These are phyloP conservation scores for Eubucco bourcierii DNA, from an alignment of 2,113 vertebrate species.

Conservation along the genomic window DNA sequence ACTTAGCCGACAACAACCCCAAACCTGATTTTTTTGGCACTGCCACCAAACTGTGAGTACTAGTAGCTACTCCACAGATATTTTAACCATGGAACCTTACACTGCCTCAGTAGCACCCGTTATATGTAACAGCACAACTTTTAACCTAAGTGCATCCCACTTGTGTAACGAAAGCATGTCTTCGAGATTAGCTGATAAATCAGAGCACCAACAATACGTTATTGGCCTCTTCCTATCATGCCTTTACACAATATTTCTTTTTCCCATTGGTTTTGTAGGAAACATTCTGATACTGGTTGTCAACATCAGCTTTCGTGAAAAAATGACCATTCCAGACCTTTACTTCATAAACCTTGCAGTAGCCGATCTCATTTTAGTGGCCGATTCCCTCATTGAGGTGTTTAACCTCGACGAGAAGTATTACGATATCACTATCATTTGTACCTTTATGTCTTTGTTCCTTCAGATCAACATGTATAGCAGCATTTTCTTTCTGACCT, in stretches of 20 bases:
- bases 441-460: constrained; percentile 97
- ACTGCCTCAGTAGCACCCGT: constrained; percentile 68
- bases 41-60: not conserved
- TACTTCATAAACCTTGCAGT: constrained; percentile 95
- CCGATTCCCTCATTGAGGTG: constrained; percentile 96
- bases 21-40: not conserved
- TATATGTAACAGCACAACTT: constrained; percentile 76
- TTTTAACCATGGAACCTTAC: constrained; percentile 78
- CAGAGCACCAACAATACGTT: constrained; percentile 83
- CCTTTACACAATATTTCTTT: constrained; percentile 93
- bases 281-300: constrained; percentile 96
- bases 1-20: not conserved
- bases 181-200: constrained; percentile 63
- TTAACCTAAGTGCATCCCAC: constrained; percentile 72
- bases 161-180: constrained; percentile 69
- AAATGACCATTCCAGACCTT: constrained; percentile 97
- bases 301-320: constrained; percentile 92
- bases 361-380: constrained; percentile 94
- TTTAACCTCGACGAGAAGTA: constrained; percentile 96
- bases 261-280: constrained; percentile 94
- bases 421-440: constrained; percentile 92
- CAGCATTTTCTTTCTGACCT: constrained; percentile 98
- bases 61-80: not conserved
- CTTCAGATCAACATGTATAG: constrained; percentile 99
- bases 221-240: constrained; percentile 93